Conservation (phyloP, 2,113 vertebrate genomes). For the Struthio camelus region DNA sequence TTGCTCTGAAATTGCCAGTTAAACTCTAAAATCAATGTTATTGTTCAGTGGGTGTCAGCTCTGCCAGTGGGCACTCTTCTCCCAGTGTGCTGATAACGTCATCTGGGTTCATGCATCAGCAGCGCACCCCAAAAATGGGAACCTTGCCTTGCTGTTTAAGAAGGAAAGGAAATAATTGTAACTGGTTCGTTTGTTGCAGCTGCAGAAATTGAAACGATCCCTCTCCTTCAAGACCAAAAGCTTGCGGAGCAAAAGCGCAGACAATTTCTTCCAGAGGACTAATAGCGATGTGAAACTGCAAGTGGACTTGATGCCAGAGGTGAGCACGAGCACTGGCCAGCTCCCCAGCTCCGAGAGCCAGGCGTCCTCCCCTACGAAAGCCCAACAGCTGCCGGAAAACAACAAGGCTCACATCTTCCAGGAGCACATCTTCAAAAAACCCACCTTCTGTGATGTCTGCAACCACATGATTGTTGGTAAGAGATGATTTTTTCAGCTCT, state of each 20-base stretch:
- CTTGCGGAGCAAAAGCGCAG: slow-evolving; percentile 96
- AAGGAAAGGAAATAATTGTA: slow-evolving; percentile 1
- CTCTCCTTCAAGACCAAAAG: slow-evolving; percentile 98
- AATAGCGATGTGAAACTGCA: slow-evolving; percentile 85
- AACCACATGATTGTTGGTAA: slow-evolving; percentile 99
- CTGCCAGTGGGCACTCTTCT: neutral
- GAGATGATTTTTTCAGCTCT: neutral
- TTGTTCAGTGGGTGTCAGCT: neutral
- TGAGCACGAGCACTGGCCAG: slow-evolving; percentile 86
- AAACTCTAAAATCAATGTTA: neutral
- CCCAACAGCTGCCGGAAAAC: slow-evolving; percentile 79
- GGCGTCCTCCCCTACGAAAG: slow-evolving; percentile 81
- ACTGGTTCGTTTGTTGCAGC: slow-evolving; percentile 77
- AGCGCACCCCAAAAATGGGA: neutral
- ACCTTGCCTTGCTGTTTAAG: neutral
- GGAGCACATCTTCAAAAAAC: slow-evolving; percentile 98
- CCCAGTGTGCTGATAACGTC: neutral
- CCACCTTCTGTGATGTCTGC: slow-evolving; percentile 97
- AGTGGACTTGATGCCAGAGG: slow-evolving; percentile 82
- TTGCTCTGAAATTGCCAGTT: neutral
- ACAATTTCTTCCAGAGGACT: slow-evolving; percentile 93
- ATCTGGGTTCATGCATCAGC: neutral
- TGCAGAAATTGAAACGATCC: slow-evolving; percentile 95
- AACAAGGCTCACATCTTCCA: slow-evolving; percentile 89
- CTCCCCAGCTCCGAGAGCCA: slow-evolving; percentile 81